Evolutionary conservation across 2,797 vertebrate genomes (phyloP), one percentile per base, ranked within the genome.

Genomic region (Lithobates sylvaticus): DNA sequence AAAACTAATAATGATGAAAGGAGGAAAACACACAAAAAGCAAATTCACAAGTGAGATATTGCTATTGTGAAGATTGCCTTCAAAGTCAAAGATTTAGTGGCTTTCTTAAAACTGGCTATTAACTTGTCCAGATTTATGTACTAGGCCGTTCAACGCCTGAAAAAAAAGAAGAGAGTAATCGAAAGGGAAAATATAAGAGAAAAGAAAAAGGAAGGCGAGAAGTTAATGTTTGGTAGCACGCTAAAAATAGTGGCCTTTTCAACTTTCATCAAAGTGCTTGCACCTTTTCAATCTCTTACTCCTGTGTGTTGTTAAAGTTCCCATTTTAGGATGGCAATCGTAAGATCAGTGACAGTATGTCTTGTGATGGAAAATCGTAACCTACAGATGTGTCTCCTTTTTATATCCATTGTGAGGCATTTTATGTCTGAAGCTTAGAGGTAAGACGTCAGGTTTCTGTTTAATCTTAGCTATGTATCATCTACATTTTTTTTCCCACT

Each of bases 211-310:
- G 44, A 83, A 87, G 50, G 74, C 76, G 58, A 87, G 81, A 87
- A 68, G 79, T 87, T 83, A 87, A 83, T 87, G 76, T 83, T 74
- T 83, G 39, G 79, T 47, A 86, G 79, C 80, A 50, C 65, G 68
- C 81, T 87, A 83, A 87, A 87, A 83, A 87, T 87, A 87, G 81
- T 78, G 80, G 13, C 85, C 85, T 86, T 77, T 86, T 86, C 85
- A 86, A 82, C 85, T 71, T 58, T 36, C 65, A 82, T 87, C 81
- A 87, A 87, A 87, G 81, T 79, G 61, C 81, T 84, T 39, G 81
- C 75, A 78, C 85, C 85, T 83, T 83, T 85, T 73, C 80, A 73
- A 44, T 87, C 81, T 71, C 82, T 74, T 50, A 73, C 76, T 79
- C 86, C 64, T 61, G 76, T 87, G 76, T 83, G 81, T 78, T 84